These are phyloP conservation scores for Drosophila funebris DNA, from an alignment of 1,140 invertebrate species.

Conservation along the genomic window DNA sequence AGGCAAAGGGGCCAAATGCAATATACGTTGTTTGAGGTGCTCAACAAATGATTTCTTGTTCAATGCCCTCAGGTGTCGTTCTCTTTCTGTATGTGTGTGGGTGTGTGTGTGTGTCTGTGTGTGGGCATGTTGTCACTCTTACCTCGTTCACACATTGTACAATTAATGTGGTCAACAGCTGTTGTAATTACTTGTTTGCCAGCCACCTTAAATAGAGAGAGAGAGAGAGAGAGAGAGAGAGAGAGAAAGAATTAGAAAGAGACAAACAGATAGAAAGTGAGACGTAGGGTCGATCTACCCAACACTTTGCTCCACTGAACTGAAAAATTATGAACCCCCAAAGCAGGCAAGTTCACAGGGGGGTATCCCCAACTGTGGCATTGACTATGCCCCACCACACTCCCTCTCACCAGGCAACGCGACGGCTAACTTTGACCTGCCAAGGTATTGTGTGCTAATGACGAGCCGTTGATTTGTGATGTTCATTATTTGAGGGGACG, in stretches of 20 bases:
- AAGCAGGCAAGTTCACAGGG: background rate
- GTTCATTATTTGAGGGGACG: conserved; percentile 65
- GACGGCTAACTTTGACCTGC: conserved; percentile 22
- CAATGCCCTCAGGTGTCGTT: background rate
- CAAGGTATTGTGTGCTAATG: conserved; percentile 59
- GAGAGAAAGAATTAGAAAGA: too few relatives aligned
- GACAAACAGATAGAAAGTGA: too few relatives aligned
- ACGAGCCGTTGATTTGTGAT: conserved; percentile 75
- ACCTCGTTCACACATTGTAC: conserved; percentile 19
- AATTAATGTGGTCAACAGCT: conserved; percentile 75
- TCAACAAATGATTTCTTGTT: conserved; percentile 8
- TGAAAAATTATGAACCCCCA: conserved; percentile 66
- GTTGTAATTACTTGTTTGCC: conserved; percentile 68
- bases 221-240: background rate
- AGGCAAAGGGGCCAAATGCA: background rate
- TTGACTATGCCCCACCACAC: background rate
- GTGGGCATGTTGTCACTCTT: background rate
- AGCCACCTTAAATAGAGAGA: conserved; percentile 16
- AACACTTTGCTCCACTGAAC: conserved; percentile 65
- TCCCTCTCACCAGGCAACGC: too few relatives aligned
- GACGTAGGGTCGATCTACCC: background rate
- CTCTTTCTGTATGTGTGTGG: background rate
- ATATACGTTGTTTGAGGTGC: background rate
- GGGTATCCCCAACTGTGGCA: too few relatives aligned
- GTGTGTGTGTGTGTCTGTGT: background rate